Conservation (phyloP, 1,140 invertebrate genomes). For the Diplogasteroides magnus region DNA sequence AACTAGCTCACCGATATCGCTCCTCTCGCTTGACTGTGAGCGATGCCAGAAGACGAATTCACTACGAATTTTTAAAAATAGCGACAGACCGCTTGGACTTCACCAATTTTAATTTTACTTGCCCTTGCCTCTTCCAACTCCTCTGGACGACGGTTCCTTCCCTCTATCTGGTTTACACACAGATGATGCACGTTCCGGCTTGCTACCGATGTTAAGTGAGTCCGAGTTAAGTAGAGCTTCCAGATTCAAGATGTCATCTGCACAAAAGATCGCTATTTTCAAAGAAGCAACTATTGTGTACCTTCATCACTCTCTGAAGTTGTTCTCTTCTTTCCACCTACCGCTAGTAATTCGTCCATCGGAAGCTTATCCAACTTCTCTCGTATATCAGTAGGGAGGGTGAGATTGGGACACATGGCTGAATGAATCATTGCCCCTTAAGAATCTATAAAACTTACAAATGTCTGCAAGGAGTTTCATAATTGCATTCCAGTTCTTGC, state of each 20-base stretch:
- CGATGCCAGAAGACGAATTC: too few relatives aligned
- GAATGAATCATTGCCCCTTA: background rate
- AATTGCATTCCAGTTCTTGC: background rate
- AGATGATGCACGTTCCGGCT: background rate
- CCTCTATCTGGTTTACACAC: background rate
- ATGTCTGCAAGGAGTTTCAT: background rate
- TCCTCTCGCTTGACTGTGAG: too few relatives aligned
- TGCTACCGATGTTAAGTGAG: background rate
- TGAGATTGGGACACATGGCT: background rate
- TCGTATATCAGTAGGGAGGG: background rate
- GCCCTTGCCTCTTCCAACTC: too few relatives aligned
- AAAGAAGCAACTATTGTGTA: background rate
- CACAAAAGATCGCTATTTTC: background rate
- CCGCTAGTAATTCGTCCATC: background rate
- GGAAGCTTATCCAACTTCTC: background rate
- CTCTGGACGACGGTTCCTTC: too few relatives aligned
- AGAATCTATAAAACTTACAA: background rate
- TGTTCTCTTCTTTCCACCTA: background rate
- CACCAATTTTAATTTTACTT: too few relatives aligned
- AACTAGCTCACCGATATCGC: too few relatives aligned
- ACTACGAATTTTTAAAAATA: background rate
- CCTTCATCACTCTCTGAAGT: background rate
- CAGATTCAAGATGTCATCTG: background rate
- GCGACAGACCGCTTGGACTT: background rate
- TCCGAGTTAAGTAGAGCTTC: background rate